Evolutionary conservation across 2,113 vertebrate species (phyloP).

Genomic region (Hippocampus zosterae): DNA sequence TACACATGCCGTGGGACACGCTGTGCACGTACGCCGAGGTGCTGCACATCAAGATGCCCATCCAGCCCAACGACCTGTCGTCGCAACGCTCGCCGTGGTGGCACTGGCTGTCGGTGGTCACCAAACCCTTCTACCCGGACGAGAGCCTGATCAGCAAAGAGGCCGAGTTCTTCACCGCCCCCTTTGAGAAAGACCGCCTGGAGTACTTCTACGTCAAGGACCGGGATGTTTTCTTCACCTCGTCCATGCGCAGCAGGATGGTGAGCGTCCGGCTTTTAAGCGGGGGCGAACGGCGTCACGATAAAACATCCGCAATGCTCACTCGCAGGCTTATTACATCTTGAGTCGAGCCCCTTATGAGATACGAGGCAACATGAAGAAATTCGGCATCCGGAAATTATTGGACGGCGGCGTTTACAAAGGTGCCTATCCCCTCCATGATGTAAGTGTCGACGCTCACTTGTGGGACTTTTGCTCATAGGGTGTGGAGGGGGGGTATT

Average conservation of each 20-base stretch:
- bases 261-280: conserved; percentile 35
- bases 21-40: conserved; percentile 85
- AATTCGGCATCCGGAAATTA: conserved; percentile 89
- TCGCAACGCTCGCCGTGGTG: conserved; percentile 75
- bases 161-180: conserved; percentile 85
- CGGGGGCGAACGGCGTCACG: neutral
- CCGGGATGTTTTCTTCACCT: conserved; percentile 83
- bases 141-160: conserved; percentile 80
- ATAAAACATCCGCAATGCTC: neutral
- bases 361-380: conserved; percentile 72
- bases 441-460: conserved; percentile 72
- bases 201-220: conserved; percentile 79
- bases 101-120: conserved; percentile 78
- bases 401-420: conserved; percentile 85
- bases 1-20: conserved; percentile 88
- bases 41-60: conserved; percentile 89
- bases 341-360: conserved; percentile 83
- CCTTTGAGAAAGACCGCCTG: conserved; percentile 79
- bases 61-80: conserved; percentile 79
- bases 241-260: conserved; percentile 88
- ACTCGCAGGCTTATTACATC: conserved; percentile 81
- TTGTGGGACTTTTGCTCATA: neutral
- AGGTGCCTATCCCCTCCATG: conserved; percentile 89
- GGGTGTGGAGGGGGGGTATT: too few species aligned
- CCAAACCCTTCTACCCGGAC: conserved; percentile 78